A percentile compares a stretch with the other conserved stretches of the same genome.
Evolutionary conservation across 2,888 invertebrate species (phyloP).

Genomic region (Plutella xylostella): DNA sequence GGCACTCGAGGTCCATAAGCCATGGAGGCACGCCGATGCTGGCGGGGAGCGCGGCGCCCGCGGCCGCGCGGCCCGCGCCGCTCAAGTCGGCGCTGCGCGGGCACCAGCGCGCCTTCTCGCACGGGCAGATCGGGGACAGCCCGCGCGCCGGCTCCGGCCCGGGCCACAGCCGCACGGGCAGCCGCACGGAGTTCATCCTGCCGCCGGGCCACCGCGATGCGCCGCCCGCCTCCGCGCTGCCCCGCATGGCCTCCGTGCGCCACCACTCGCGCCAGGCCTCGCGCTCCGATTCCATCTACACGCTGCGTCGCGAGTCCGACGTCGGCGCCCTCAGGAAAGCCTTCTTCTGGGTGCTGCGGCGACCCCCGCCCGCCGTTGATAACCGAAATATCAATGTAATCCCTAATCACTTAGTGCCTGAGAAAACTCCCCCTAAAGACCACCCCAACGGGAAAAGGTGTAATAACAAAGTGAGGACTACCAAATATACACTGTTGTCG

Average conservation of each 20-base stretch:
- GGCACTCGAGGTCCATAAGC: slow-evolving; percentile 86
- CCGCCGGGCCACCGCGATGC: slow-evolving; percentile 87
- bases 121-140: slow-evolving; percentile 84
- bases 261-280: slow-evolving; percentile 89
- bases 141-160: slow-evolving; percentile 46
- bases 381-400: slow-evolving; percentile 79
- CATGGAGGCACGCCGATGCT: slow-evolving; percentile 78
- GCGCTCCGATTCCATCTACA: slow-evolving; percentile 90
- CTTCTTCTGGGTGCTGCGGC: slow-evolving; percentile 70
- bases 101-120: slow-evolving; percentile 88
- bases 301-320: slow-evolving; percentile 79
- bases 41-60: slow-evolving; percentile 40
- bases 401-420: slow-evolving; percentile 88
- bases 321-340: slow-evolving; percentile 80
- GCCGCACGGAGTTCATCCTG: slow-evolving; percentile 89
- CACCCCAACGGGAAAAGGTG: slow-evolving; percentile 88
- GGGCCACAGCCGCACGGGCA: slow-evolving; percentile 85
- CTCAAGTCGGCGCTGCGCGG: slow-evolving; percentile 80
- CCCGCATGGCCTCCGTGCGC: slow-evolving; percentile 58
- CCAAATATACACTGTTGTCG: slow-evolving; percentile 93
- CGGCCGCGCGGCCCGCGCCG: slow-evolving; percentile 72
- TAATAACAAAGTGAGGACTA: slow-evolving; percentile 90
- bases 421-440: slow-evolving; percentile 81
- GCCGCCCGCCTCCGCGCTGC: slow-evolving; percentile 45
- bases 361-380: slow-evolving; percentile 74